Base-by-base conservation (phyloP, 1,140 invertebrate genomes). In the Diabrotica undecimpunctata region DNA sequence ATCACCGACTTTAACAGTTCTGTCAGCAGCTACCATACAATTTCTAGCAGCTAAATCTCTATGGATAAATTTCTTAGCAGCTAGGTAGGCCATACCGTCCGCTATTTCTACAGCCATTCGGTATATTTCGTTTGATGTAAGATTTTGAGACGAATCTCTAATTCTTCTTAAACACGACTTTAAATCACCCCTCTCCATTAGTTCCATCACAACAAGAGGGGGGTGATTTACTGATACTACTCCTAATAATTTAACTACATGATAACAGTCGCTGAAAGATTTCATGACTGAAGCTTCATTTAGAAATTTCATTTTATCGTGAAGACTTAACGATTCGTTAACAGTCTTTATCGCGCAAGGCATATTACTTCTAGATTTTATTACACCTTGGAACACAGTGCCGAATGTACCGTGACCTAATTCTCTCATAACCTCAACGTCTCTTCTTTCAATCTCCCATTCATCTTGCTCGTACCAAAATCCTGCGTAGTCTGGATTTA, bases 211-310 rank as follows among this genome's bases (percentile, higher is more conserved):
- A 0, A 92, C 88, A 50, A 84, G 81, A 2, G 87, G 83, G 9
- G 88, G 87, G 62, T 83, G 81, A 3, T 82, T 84, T 60, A 82
- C 81, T 0, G 87, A 89, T 2, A 91, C 88, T 8, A 92, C 87
- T 6, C 90, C 90, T 0, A 89, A 72, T 9, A 92, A 77, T 70
- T 84, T 85, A 0, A 92, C 86, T 14, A 92, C 87, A 75, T 91
- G 90, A 66, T 75, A 70, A 2, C 73, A 73, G 8, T 73, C 65
- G 58, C 69, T 77, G 78, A 97, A 96, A 54, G 89, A 86, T 78
- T 97, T 97, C 95, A 98, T 97, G 8, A 95, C 90, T n/a, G 90
- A 91, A 25, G 94, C 95, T 82, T 98, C 96, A 76, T 95, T 95
- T 11, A 99, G 81, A 80, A 99, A 98, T 77, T 93, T 90, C 65